Base-by-base conservation (phyloP, 1,140 invertebrate genomes). In the Brachystomella parvula region DNA sequence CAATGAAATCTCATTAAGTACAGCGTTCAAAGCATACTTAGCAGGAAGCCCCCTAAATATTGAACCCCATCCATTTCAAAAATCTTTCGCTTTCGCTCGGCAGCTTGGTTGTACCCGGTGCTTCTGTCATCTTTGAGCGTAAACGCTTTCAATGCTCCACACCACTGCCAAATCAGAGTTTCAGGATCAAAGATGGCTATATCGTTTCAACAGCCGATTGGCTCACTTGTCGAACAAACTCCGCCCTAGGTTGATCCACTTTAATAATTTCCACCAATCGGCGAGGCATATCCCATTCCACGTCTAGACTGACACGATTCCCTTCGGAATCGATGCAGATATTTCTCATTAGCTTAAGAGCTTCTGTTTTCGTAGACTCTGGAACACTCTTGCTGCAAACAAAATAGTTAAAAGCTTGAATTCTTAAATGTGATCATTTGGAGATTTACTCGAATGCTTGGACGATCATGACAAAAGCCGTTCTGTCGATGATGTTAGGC, bases 281-380 rank as follows among this genome's bases (percentile, higher is more conserved):
- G 31, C 33, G 31, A 49, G 64, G 35, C n/a, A 71, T 21, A 28
- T 29, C 21, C 39, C 47, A 47, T 35, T 47, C 31, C 39, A 21
- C 31, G 21, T 53, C 32, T 33, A 72, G 39, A 24, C 35, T 32
- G 33, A 67, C 71, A 26, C 71, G 65, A 47, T 72, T 72, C 31
- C 53, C 56, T 60, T 72, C 71, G 26, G 61, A 66, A 28, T 67
- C 63, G 29, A 72, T 62, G 58, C 62, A 72, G n/a, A 71, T 49
- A 44, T 72, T 72, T 17, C 71, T 29, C n/a, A 69, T 62, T 9
- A 65, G n/a, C 26, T 69, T 69, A 2, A 72, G 39, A 2, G 47
- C 60, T n/a, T 61, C 19, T 24, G 67, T 65, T 39, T 65, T 66
- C 19, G 64, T 69, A 28, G 35, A 21, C 32, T 62, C 35, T 6